Evolutionary conservation across 2,113 vertebrate genomes (phyloP), one percentile per base, ranked within the genome.

Genomic region (Amazona vittata): DNA sequence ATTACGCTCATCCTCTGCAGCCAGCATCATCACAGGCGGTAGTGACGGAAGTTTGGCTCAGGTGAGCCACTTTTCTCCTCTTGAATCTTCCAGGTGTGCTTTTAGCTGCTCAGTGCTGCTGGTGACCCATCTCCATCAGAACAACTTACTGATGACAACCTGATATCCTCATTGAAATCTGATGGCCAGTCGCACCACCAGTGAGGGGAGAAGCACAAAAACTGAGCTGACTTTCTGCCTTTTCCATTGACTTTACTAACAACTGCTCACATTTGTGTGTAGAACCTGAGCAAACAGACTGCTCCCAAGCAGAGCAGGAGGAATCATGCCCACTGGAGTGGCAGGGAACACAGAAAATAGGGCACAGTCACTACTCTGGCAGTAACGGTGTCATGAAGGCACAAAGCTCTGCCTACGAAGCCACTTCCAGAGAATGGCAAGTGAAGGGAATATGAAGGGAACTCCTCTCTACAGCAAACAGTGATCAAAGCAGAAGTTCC

Each of bases 401-500:
- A 81, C 59, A 43, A 53, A 83, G 29, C 75, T 52, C 77, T 60
- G 46, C 8, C 93, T 76, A 80, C 43, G 86, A 53, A 87, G 81
- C 47, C 46, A 78, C 17, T 35, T 12, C 18, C 25, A 50, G 37
- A 68, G 49, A 75, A 76, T 2, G n/a, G 83, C 71, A 90, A 89
- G 83, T 0, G 2, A 84, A 76, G 94, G 74, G 73, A 84, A 82
- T 31, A 33, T 37, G 22, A 74, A 39, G 0, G 16, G 44, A 94
- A 49, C 62, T 60, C 7, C 31, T 78, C 37, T 39, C 46, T 37
- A n/a, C 47, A 73, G 86, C 44, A 82, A 57, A 49, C 12, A 85
- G 57, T 18, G 77, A 94, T 97, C 96, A 96, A 95, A 96, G 94
- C 60, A 76, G 44, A 92, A 84, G 53, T 24, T 94, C 65, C 73